Evolutionary conservation across 2,797 vertebrate genomes (phyloP).

Genomic region (Linurgus olivaceus): DNA sequence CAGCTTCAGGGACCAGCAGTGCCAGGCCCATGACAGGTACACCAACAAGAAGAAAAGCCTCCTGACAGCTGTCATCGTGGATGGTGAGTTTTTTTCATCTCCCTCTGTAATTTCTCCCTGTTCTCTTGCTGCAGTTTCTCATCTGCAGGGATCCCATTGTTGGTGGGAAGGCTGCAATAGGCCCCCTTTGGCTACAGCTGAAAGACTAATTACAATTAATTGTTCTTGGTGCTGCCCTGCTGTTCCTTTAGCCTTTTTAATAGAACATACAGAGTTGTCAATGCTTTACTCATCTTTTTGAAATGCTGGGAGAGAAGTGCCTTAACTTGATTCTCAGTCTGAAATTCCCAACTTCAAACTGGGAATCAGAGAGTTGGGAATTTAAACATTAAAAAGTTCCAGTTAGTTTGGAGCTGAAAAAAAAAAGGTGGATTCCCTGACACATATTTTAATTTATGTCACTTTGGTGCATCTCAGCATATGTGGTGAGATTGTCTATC

Average conservation of each 20-base stretch:
- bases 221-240: neutral
- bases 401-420: neutral
- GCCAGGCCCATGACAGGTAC: constrained; percentile 86
- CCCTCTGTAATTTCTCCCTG: neutral
- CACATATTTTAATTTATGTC: neutral
- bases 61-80: constrained; percentile 85
- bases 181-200: neutral
- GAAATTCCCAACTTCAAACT: neutral
- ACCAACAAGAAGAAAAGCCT: constrained; percentile 83
- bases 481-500: neutral
- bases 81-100: constrained; percentile 78
- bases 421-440: neutral
- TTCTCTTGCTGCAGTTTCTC: neutral
- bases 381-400: neutral
- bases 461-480: neutral
- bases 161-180: neutral
- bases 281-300: neutral
- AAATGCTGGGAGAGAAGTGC: neutral
- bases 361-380: neutral
- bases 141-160: neutral
- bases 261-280: neutral
- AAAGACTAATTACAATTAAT: neutral
- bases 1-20: constrained; percentile 94
- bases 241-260: neutral
- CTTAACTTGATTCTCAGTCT: neutral